These are phyloP conservation scores for Turritopsis rubra DNA, from an alignment of 30 jellyfish, hydroid and myxozoan species.

Conservation along the genomic window DNA sequence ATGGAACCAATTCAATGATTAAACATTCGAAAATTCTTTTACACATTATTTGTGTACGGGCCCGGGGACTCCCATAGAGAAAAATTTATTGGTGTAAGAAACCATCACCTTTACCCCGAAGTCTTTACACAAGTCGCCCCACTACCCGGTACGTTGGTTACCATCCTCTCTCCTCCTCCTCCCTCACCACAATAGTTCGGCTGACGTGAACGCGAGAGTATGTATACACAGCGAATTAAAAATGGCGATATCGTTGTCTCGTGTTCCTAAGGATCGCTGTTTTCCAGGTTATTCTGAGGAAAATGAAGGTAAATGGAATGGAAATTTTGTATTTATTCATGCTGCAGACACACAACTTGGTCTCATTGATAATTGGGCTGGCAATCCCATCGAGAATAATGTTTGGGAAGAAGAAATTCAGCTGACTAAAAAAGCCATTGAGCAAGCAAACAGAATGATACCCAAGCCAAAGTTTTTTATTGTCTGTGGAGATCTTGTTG, in stretches of 20 bases:
- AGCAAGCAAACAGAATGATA: constrained; percentile 39
- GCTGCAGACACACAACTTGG: constrained; percentile 97
- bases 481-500: constrained; percentile 87
- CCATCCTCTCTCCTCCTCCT: too few species aligned
- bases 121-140: too few species aligned
- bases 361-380: constrained; percentile 79
- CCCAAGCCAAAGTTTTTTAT: constrained; percentile 84
- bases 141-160: too few species aligned
- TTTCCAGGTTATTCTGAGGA: not conserved
- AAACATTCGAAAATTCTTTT: too few species aligned
- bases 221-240: too few species aligned
- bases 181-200: too few species aligned
- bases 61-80: too few species aligned
- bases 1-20: too few species aligned
- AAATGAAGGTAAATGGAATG: constrained; percentile 11
- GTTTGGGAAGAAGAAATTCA: constrained; percentile 76
- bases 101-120: too few species aligned
- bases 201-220: not conserved
- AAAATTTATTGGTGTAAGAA: too few species aligned
- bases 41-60: too few species aligned
- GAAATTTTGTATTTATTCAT: constrained; percentile 53
- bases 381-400: constrained; percentile 42
- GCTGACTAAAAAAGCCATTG: constrained; percentile 62
- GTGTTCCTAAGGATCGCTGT: not conserved
- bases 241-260: not conserved